Conservation (phyloP, 2,888 invertebrate species). For the Trichopoda pennipes region DNA sequence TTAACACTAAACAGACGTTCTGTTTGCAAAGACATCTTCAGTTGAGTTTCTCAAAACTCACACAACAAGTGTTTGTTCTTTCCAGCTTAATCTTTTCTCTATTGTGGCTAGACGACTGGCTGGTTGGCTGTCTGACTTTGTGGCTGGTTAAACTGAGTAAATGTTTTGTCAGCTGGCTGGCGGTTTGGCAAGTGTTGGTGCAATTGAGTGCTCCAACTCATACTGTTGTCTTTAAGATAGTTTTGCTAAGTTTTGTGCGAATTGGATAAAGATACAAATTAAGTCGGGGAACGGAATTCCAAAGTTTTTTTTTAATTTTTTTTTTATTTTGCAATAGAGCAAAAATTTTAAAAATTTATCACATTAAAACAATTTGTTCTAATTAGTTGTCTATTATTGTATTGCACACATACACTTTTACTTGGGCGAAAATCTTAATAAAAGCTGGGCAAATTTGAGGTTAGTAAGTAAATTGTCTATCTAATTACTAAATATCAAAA, state of each 20-base stretch:
- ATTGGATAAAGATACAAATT: slow-evolving; percentile 30
- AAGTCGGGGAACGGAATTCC: slow-evolving; percentile 20
- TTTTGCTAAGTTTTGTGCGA: slow-evolving; percentile 48
- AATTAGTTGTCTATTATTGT: too few relatives aligned
- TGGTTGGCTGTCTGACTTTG: slow-evolving; percentile 14
- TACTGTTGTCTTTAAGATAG: slow-evolving; percentile 30
- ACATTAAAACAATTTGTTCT: too few relatives aligned
- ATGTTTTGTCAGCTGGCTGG: not conserved
- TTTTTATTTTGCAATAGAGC: too few relatives aligned
- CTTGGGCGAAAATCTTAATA: too few relatives aligned
- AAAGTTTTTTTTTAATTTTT: too few relatives aligned
- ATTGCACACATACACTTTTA: too few relatives aligned
- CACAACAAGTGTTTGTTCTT: slow-evolving; percentile 50
- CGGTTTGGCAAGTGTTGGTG: not conserved
- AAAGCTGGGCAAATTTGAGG: too few relatives aligned
- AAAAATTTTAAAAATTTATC: too few relatives aligned
- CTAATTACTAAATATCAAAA: too few relatives aligned
- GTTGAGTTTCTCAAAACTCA: slow-evolving; percentile 44
- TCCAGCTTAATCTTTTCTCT: slow-evolving; percentile 12
- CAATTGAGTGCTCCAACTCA: slow-evolving; percentile 40
- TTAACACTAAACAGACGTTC: slow-evolving; percentile 62
- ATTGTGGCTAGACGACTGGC: slow-evolving; percentile 17
- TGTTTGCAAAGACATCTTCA: slow-evolving; percentile 35
- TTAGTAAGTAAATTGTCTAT: too few relatives aligned
- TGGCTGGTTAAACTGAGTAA: slow-evolving; percentile 7